A percentile compares a stretch with the other conserved stretches of the same genome.
These are phyloP conservation scores for Falco punctatus DNA, from an alignment of 2,113 vertebrate genomes.

Conservation along the genomic window DNA sequence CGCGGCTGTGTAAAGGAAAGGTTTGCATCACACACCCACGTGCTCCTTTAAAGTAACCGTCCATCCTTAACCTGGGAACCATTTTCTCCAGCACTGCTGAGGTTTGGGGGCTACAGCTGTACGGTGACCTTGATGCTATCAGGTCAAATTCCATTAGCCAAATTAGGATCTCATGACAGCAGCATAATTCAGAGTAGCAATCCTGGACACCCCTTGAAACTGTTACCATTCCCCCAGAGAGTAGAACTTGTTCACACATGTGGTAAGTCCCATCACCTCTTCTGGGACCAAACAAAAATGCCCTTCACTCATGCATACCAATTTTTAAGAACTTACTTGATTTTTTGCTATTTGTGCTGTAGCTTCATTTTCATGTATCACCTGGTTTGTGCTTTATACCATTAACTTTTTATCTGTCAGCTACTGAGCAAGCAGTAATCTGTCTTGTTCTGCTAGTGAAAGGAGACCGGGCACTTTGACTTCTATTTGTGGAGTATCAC, in stretches of 20 bases:
- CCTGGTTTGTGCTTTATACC: not conserved
- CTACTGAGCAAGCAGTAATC: not conserved
- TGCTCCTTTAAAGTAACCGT: not conserved
- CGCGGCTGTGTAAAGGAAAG: not conserved
- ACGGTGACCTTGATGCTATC: not conserved
- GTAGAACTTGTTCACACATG: not conserved
- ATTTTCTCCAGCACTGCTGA: not conserved
- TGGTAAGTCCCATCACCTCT: not conserved
- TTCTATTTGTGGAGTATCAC: not conserved
- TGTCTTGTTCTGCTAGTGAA: not conserved
- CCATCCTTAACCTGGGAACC: not conserved
- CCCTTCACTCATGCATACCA: not conserved
- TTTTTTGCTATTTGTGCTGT: not conserved
- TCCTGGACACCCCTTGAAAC: fast-evolving
- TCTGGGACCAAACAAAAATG: not conserved
- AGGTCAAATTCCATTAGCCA: not conserved
- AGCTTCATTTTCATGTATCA: not conserved
- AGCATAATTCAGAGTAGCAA: not conserved
- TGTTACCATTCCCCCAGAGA: not conserved
- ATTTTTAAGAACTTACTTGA: not conserved
- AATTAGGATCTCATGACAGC: not conserved
- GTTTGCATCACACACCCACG: not conserved
- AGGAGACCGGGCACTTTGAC: not conserved
- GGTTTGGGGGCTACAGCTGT: not conserved
- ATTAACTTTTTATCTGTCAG: not conserved